Evolutionary conservation across 2,888 invertebrate genomes (phyloP).

Genomic region (Quadroppia sp.): DNA sequence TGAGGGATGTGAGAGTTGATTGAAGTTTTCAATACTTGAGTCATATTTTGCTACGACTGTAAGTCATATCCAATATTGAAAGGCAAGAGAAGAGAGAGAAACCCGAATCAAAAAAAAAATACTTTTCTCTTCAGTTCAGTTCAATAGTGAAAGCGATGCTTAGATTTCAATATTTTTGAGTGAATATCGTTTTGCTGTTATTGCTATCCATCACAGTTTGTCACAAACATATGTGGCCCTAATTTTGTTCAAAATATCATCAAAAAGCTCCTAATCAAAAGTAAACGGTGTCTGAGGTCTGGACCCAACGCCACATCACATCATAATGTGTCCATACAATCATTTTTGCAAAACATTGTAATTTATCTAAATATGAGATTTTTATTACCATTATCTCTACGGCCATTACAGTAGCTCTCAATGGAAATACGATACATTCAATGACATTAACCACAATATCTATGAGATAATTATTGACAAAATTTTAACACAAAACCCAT

Average conservation of each 20-base stretch:
- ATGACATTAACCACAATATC: no score
- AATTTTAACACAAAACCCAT: neutral
- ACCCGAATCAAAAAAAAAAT: no score
- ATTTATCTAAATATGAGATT: slow-evolving; percentile 31
- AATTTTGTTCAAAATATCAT: slow-evolving; percentile 8
- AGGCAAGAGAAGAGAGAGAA: neutral
- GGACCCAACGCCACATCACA: neutral
- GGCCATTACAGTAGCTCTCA: neutral
- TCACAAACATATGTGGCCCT: slow-evolving; percentile 22
- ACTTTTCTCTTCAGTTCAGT: neutral
- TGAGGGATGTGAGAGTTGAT: neutral
- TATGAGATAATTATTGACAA: neutral
- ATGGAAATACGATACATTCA: neutral
- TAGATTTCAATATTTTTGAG: slow-evolving; percentile 29
- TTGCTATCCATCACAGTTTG: slow-evolving; percentile 30
- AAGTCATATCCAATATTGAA: neutral
- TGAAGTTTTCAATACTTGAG: slow-evolving; percentile 12
- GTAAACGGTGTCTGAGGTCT: neutral
- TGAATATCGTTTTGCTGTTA: slow-evolving; percentile 34
- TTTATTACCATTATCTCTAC: slow-evolving; percentile 1
- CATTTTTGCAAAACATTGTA: slow-evolving; percentile 23
- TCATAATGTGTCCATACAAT: neutral
- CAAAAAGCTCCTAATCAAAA: slow-evolving; percentile 26
- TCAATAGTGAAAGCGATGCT: neutral
- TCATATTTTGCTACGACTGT: neutral